Percentiles rank a stretch among this genome's conserved stretches.
Conservation (phyloP, 2,888 invertebrate genomes). For the Orchestes rusci region DNA sequence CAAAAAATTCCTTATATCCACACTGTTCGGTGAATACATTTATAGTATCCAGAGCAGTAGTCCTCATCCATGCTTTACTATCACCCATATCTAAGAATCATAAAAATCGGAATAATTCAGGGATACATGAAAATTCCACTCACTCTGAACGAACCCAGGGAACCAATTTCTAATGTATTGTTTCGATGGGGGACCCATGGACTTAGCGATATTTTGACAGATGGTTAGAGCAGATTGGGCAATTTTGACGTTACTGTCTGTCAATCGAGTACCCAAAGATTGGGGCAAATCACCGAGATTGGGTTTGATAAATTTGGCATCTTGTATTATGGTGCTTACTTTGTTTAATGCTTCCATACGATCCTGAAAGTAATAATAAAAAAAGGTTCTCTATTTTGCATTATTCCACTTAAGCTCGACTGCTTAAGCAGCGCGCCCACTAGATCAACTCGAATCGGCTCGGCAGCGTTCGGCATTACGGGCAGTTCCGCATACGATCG, state of each 20-base stretch:
- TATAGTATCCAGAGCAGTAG: slow-evolving; percentile 74
- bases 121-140: slow-evolving; percentile 20
- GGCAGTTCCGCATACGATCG: too few relatives aligned
- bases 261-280: slow-evolving; percentile 66
- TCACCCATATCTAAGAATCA: slow-evolving; percentile 54
- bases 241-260: slow-evolving; percentile 89
- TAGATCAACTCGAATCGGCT: too few relatives aligned
- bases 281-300: slow-evolving; percentile 79
- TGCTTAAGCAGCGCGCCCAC: too few relatives aligned
- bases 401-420: too few relatives aligned
- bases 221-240: slow-evolving; percentile 77
- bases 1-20: slow-evolving; percentile 74
- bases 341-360: slow-evolving; percentile 70
- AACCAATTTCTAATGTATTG: slow-evolving; percentile 73
- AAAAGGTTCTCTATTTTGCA: neutral
- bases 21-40: slow-evolving; percentile 80
- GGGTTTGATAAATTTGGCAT: slow-evolving; percentile 74
- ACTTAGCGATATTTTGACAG: slow-evolving; percentile 71
- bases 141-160: slow-evolving; percentile 82
- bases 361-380: slow-evolving; percentile 32
- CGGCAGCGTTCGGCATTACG: too few relatives aligned
- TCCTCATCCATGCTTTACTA: slow-evolving; percentile 71
- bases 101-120: too few relatives aligned
- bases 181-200: slow-evolving; percentile 77
- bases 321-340: slow-evolving; percentile 61